These are phyloP conservation scores for Drosophila borealis DNA, from an alignment of 2,888 invertebrate species.

Conservation along the genomic window DNA sequence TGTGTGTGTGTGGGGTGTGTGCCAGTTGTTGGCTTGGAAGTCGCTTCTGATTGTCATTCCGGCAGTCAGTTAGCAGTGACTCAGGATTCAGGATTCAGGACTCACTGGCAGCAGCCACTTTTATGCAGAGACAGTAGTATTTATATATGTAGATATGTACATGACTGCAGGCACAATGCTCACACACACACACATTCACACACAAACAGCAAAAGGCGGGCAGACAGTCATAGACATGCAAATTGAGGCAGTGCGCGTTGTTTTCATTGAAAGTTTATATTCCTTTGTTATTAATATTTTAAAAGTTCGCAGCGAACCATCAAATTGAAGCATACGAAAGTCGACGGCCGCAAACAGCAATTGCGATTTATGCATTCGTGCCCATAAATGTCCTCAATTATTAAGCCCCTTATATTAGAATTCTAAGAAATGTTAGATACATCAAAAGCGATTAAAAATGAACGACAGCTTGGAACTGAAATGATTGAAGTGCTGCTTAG, in stretches of 20 bases:
- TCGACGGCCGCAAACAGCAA: slow-evolving; percentile 10
- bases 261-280: slow-evolving; percentile 73
- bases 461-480: no score
- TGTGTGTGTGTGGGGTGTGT: slow-evolving; percentile 7
- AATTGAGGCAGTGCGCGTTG: slow-evolving; percentile 40
- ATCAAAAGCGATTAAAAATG: no score
- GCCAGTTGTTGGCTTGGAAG: slow-evolving; percentile 35
- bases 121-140: slow-evolving; percentile 30
- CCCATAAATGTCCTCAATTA: not conserved
- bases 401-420: not conserved
- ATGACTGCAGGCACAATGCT: slow-evolving; percentile 19
- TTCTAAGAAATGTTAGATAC: no score
- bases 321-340: slow-evolving; percentile 43
- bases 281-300: slow-evolving; percentile 77
- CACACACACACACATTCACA: slow-evolving; percentile 6
- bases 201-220: no score
- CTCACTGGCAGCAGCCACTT: slow-evolving; percentile 48
- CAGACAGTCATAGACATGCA: slow-evolving; percentile 41
- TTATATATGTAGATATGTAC: slow-evolving; percentile 16
- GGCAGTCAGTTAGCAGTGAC: slow-evolving; percentile 45
- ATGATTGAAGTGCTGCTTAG: no score
- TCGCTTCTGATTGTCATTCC: slow-evolving; percentile 52
- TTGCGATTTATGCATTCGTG: not conserved
- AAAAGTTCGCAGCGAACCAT: slow-evolving; percentile 57
- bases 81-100: slow-evolving; percentile 24